Conservation (phyloP, 2,113 vertebrate genomes). For the Clarias macrocephalus region DNA sequence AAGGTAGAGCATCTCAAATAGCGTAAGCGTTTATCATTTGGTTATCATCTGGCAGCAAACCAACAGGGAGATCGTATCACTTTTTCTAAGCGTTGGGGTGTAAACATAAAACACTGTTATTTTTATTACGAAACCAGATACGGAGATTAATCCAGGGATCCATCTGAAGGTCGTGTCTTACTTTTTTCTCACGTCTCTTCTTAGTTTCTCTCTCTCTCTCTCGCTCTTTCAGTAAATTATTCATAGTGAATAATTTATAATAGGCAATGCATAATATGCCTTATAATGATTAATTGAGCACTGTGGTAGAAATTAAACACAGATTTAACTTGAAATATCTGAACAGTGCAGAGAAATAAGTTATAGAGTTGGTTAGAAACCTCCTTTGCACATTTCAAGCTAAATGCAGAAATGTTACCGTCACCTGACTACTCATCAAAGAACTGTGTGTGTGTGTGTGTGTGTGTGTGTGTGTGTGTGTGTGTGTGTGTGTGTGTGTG, state of each 20-base stretch:
- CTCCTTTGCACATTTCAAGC: background rate
- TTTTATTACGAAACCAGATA: background rate
- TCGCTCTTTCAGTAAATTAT: too few species aligned
- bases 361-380: background rate
- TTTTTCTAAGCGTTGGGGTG: background rate
- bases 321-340: background rate
- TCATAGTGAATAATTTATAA: background rate
- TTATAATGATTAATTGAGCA: background rate
- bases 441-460: background rate
- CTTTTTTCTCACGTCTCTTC: background rate
- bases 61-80: background rate
- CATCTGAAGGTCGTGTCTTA: background rate
- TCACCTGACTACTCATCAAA: background rate
- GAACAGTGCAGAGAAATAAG: background rate
- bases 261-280: background rate
- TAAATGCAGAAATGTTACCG: background rate
- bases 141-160: background rate
- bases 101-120: background rate
- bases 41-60: background rate
- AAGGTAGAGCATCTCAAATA: background rate
- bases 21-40: conserved; percentile 1
- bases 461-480: too few species aligned
- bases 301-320: background rate
- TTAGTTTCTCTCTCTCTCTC: background rate
- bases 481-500: background rate